Conservation (phyloP, 1,140 invertebrate genomes). For the Thrips palmi region DNA sequence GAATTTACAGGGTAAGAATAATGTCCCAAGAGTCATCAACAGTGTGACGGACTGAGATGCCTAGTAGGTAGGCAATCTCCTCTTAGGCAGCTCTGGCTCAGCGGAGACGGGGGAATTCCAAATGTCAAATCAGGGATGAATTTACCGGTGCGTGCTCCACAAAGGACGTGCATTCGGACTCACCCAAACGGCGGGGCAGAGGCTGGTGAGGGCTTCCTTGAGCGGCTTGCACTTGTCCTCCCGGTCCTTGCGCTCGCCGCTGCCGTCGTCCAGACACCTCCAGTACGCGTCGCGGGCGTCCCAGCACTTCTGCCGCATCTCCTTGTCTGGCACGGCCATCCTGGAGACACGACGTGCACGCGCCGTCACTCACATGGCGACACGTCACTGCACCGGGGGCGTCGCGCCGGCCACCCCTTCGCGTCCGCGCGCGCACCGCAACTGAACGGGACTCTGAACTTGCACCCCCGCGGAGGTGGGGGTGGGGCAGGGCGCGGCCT, state of each 20-base stretch:
- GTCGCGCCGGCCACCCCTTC: too few species aligned
- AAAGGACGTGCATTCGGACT: slow-evolving; percentile 13
- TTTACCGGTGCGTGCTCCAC: neutral
- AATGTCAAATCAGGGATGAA: neutral
- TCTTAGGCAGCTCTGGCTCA: too few species aligned
- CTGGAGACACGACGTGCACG: too few species aligned
- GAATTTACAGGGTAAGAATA: slow-evolving; percentile 3
- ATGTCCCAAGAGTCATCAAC: slow-evolving; percentile 4
- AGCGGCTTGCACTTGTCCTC: slow-evolving; percentile 45
- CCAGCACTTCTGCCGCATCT: slow-evolving; percentile 68
- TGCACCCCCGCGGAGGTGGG: too few species aligned
- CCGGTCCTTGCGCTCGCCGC: slow-evolving; percentile 40
- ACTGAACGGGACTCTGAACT: too few species aligned
- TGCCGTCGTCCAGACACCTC: slow-evolving; percentile 62
- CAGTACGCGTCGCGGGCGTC: slow-evolving; percentile 67
- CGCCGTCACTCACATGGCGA: too few species aligned
- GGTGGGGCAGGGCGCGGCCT: too few species aligned
- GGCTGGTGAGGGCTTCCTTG: slow-evolving; percentile 67
- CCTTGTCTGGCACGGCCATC: slow-evolving; percentile 74
- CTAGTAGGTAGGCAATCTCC: too few species aligned
- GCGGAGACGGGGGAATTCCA: too few species aligned
- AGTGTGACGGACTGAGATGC: neutral
- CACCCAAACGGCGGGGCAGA: slow-evolving; percentile 73
- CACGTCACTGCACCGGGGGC: too few species aligned
- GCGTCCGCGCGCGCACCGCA: too few species aligned